phyloP scores from a whole-genome alignment of 1,140 invertebrate genomes.

The Belonocnema kinseyi region DNA sequence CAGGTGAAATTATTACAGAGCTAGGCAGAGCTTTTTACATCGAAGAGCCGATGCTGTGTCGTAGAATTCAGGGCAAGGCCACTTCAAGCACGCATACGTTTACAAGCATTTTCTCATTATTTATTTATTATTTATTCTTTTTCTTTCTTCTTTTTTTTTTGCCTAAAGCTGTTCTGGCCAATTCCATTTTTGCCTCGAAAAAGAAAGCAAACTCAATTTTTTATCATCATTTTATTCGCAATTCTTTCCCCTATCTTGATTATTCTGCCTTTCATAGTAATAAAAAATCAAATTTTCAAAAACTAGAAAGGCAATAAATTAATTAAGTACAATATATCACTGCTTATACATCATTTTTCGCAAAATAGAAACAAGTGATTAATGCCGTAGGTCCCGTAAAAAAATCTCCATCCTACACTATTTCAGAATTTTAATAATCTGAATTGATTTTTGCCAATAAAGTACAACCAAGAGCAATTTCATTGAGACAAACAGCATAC shows the following conservation, averaged over 20 bases:
- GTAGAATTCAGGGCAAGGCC: constrained; percentile 69
- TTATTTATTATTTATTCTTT: too few species aligned
- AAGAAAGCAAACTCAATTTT: neutral
- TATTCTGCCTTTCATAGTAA: too few species aligned
- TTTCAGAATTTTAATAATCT: too few species aligned
- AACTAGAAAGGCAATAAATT: constrained; percentile 33
- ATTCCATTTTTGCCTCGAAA: constrained; percentile 33
- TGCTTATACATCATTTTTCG: constrained; percentile 30
- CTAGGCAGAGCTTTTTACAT: constrained; percentile 62
- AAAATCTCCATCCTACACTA: too few species aligned
- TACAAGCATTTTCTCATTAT: constrained; percentile 42
- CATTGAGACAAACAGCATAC: constrained; percentile 51
- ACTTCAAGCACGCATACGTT: constrained; percentile 57
- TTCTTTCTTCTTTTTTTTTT: too few species aligned
- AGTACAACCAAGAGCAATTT: too few species aligned
- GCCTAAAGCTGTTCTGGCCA: constrained; percentile 15
- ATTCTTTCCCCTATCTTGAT: too few species aligned
- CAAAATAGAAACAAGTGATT: constrained; percentile 39
- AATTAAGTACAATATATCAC: constrained; percentile 35
- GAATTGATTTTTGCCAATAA: too few species aligned
- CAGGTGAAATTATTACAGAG: constrained; percentile 3
- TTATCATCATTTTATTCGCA: too few species aligned
- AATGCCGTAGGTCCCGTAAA: neutral
- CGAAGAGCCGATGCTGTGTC: constrained; percentile 70
- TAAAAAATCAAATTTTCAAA: too few species aligned